A percentile compares a stretch with the other conserved stretches of the same genome.
These are phyloP conservation scores for Ellobium chinense DNA, from an alignment of 2,888 invertebrate genomes.

Conservation along the genomic window DNA sequence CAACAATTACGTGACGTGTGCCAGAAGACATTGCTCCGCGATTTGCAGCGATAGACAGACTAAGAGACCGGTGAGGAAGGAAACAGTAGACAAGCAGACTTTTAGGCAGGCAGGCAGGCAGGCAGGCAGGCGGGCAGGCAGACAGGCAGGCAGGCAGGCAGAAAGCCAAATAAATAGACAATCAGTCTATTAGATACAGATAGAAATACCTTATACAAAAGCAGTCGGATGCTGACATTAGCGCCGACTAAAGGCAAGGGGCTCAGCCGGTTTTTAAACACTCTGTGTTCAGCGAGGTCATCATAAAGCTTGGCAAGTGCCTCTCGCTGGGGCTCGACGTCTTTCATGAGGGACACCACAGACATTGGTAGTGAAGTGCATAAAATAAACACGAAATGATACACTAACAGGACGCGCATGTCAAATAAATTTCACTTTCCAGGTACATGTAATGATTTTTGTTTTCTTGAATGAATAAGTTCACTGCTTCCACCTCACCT, in stretches of 20 bases:
- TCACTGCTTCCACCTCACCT: too few species aligned
- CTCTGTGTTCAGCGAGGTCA: neutral
- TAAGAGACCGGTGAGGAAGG: neutral
- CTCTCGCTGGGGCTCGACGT: neutral
- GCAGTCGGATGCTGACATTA: neutral
- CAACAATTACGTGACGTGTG: neutral
- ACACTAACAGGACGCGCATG: too few species aligned
- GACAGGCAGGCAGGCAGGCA: neutral
- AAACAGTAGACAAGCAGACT: neutral
- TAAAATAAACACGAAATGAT: too few species aligned
- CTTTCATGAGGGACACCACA: neutral
- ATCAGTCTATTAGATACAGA: neutral
- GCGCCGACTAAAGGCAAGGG: neutral
- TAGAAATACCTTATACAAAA: neutral
- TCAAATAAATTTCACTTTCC: too few species aligned
- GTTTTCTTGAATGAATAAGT: too few species aligned
- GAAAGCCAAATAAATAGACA: neutral
- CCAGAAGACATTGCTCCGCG: too few species aligned
- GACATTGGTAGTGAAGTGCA: neutral
- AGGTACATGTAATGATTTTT: too few species aligned
- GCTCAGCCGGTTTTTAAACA: neutral
- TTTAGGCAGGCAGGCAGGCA: neutral
- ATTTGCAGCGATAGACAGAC: conserved; percentile 1
- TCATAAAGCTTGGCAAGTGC: neutral
- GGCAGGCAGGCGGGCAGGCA: neutral